Conservation (phyloP, 2,888 invertebrate genomes). For the Pristionchus fissidentatus region DNA sequence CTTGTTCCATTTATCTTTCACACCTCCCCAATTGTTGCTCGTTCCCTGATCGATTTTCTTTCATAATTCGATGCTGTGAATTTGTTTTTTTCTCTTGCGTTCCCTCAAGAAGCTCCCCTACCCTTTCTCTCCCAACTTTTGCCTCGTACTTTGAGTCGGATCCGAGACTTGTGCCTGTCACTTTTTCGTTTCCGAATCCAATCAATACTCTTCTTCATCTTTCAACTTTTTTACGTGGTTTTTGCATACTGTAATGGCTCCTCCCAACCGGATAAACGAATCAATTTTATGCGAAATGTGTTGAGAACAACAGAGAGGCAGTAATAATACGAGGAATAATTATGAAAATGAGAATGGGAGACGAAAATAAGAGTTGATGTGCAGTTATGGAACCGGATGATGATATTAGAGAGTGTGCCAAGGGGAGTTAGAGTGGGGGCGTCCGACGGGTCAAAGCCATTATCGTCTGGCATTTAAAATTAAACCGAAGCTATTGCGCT, state of each 20-base stretch:
- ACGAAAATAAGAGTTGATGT: no score
- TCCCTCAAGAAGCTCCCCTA: no score
- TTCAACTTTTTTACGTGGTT: constrained; percentile 41
- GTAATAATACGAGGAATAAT: background rate
- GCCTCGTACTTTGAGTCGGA: background rate
- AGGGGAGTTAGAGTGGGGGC: no score
- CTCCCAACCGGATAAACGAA: constrained; percentile 4
- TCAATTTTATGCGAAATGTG: constrained; percentile 16
- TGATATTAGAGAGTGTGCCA: no score
- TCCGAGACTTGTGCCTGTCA: background rate
- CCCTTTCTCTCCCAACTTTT: background rate
- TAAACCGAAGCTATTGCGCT: background rate
- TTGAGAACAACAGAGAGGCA: background rate
- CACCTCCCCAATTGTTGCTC: background rate
- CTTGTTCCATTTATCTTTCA: no score
- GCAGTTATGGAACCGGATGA: no score
- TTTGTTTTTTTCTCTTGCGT: no score
- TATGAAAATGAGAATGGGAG: background rate
- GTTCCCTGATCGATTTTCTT: background rate
- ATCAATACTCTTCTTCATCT: constrained; percentile 14
- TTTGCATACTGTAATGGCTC: background rate
- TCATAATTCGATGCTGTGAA: no score
- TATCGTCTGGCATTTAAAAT: no score
- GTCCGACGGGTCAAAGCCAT: no score
- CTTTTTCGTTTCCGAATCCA: background rate